phyloP scores from a whole-genome alignment of 2,888 invertebrate genomes.

The Chaitophorus viminalis region DNA sequence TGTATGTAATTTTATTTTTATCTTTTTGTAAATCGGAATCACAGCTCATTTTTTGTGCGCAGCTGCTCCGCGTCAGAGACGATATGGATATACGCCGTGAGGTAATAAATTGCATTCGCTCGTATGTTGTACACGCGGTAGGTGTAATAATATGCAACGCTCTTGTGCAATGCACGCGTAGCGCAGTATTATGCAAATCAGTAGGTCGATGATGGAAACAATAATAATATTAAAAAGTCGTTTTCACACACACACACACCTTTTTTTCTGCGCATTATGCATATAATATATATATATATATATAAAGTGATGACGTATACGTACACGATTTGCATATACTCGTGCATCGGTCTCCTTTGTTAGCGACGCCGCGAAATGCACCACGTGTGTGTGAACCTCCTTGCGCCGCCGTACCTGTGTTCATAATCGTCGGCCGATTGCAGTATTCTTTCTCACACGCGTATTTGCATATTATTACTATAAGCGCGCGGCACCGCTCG shows the following conservation, averaged over 20 bases:
- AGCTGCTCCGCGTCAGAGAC: background rate
- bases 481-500: background rate
- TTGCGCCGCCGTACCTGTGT: background rate
- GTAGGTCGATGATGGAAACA: background rate
- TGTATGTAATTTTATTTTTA: too few relatives aligned
- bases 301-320: background rate
- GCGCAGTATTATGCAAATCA: background rate
- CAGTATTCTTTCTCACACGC: constrained; percentile 1
- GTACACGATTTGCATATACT: too few relatives aligned
- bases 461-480: constrained; percentile 31
- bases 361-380: background rate
- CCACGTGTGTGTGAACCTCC: constrained; percentile 26
- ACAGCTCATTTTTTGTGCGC: background rate
- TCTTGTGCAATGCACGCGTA: too few relatives aligned
- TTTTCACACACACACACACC: constrained; percentile 4
- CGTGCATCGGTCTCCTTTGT: background rate
- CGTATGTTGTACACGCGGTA: too few relatives aligned
- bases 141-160: too few relatives aligned
- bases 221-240: constrained; percentile 21
- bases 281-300: too few relatives aligned
- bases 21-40: too few relatives aligned
- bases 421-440: too few relatives aligned
- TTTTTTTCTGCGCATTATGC: background rate
- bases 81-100: too few relatives aligned
- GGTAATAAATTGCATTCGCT: too few relatives aligned